Evolutionary conservation across 1,140 invertebrate genomes (phyloP), one percentile per base, ranked within the genome.

Genomic region (Drosophila nikananu): DNA sequence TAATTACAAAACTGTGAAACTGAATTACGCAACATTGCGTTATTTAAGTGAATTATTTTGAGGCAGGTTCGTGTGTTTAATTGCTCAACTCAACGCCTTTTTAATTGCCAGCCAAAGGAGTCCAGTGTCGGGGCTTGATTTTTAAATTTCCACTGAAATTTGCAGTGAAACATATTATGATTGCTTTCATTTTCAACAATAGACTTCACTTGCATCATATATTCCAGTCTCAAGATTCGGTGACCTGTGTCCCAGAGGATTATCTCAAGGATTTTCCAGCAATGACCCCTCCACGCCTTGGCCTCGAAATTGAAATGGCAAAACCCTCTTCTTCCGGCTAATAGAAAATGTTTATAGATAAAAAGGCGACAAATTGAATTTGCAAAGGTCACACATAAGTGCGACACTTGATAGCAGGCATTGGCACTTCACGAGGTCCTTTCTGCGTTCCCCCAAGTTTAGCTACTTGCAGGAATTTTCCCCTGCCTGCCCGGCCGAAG

Each of bases 1-100:
- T 90, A 90, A 90, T 90, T 90, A 90, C 86, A 90, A 90, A 90
- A 90, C 86, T 90, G 86, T 90, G 86, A 90, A 90, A 75, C 80
- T 66, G 82, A 80, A 91, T 90, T 90, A 86, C 76, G 86, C 86
- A 90, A 86, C 86, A 91, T 91, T 90, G 86, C 86, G 86, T 91
- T 90, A 74, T 90, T 90, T 82, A 71, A 74, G 72, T 75, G 72
- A 80, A 91, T 90, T 86, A 91, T 65, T 70, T 73, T 65, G 54
- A 71, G 25, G 44, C 65, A 44, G 67, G 78, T 90, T 82, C 86
- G 86, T 90, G 86, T 90, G 57, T 91, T 90, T 90, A 90, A 90
- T 90, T 90, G 86, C 61, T 12, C 67, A 77, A 67, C 81, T 91
- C 86, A 84, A 90, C 86, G 86, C 86, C 84, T 90, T 90, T 89